A percentile compares a stretch with the other conserved stretches of the same genome.
Conservation (phyloP, 2,113 vertebrate species). For the Nerophis ophidion region DNA sequence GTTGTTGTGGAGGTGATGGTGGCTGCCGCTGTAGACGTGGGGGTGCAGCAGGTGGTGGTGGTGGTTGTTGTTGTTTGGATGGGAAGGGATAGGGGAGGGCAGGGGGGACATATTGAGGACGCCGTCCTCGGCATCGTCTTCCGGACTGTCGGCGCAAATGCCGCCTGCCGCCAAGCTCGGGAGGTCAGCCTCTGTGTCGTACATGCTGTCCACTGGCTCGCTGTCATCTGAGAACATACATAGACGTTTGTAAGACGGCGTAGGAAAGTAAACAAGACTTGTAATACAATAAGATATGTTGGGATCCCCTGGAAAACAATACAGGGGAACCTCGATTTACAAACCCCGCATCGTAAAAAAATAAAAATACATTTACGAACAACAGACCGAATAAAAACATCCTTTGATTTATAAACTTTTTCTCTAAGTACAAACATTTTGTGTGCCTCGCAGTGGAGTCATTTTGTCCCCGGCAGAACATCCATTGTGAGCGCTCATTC, state of each 20-base stretch:
- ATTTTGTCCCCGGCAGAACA: no score
- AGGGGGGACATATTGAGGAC: slow-evolving; percentile 85
- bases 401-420: no score
- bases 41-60: slow-evolving; percentile 59
- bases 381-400: no score
- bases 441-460: no score
- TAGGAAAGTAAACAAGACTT: no score
- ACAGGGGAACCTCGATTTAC: no score
- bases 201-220: slow-evolving; percentile 88
- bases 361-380: no score
- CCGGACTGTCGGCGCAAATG: slow-evolving; percentile 73
- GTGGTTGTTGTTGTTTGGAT: slow-evolving; percentile 70
- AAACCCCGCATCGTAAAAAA: no score
- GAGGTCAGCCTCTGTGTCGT: slow-evolving; percentile 87
- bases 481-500: no score
- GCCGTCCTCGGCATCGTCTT: slow-evolving; percentile 91
- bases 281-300: no score
- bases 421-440: no score
- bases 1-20: slow-evolving; percentile 73
- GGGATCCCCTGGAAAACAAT: no score
- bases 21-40: slow-evolving; percentile 76
- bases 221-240: slow-evolving; percentile 81
- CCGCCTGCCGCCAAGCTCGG: slow-evolving; percentile 73
- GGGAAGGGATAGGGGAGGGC: slow-evolving; percentile 75
- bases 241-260: not conserved